Evolutionary conservation across 2,113 vertebrate species (phyloP), one percentile per base, ranked within the genome.

Genomic region (Xenus cinereus): DNA sequence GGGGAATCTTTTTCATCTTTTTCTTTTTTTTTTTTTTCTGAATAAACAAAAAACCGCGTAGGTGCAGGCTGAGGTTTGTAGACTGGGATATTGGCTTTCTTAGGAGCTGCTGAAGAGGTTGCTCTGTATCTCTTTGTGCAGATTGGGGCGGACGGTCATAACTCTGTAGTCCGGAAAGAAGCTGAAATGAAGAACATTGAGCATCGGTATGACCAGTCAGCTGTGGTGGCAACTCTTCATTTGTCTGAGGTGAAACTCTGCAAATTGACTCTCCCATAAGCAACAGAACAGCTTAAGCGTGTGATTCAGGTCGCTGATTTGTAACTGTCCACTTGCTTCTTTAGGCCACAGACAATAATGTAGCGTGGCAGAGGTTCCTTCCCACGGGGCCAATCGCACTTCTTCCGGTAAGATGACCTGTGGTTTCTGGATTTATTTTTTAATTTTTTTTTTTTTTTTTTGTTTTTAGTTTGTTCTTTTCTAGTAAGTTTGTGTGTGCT

Each of bases 311-410:
- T 39, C 35, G 37, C 48, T 24, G 32, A 35, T 69, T 78, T 2
- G 11, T 59, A 83, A 62, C 22, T 63, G 33, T 79, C 66, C 41
- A 27, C 63, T 90, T 73, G 57, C 53, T 91, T 89, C 43, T 84
- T 64, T 92, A 99, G 99, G 98, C 99, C 93, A 99, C 99, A 41
- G 99, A 99, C 96, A 99, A 99, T 97, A 99, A 99, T 33, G 99
- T 99, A 54, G 99, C 99, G 4, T 99, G 99, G 99, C 99, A 99
- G 98, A 98, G 99, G 91, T 99, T 99, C 97, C 99, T 99, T 92
- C 99, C 99, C 57, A 98, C 98, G 0, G 99, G 99, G 79, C 99
- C 99, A 74, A 99, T 99, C 80, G 99, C 99, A 0, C 98, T 99
- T 97, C 98, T 99, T 85, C 99, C 99, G 96, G 99, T 99, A 98